Base-by-base conservation (phyloP, 1,140 invertebrate genomes). In the Schlechtendalia chinensis region DNA sequence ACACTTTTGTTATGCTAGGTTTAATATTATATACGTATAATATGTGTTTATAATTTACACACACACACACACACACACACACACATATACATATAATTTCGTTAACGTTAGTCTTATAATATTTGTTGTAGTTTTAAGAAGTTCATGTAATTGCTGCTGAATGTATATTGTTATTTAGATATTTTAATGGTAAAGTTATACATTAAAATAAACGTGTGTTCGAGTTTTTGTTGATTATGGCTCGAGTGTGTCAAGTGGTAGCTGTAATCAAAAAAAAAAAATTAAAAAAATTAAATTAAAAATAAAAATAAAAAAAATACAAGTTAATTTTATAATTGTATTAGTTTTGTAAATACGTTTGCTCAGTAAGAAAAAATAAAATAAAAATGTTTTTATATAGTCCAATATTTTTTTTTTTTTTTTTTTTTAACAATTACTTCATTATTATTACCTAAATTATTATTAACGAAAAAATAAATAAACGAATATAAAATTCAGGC, bases 271-370 rank as follows among this genome's bases (percentile, higher is more conserved):
- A 63, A 79, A n/a, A n/a, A n/a, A n/a, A n/a, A n/a, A n/a, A n/a
- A n/a, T n/a, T n/a, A n/a, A n/a, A n/a, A n/a, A n/a, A n/a, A n/a
- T n/a, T n/a, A n/a, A n/a, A n/a, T n/a, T n/a, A n/a, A n/a, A n/a
- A n/a, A n/a, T n/a, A n/a, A n/a, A n/a, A n/a, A n/a, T n/a, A n/a
- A n/a, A n/a, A n/a, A n/a, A n/a, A 63, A 79, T 27, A 8, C 32
- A 61, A 47, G 16, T 63, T 61, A 56, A 61, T 5, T 79, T 27
- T 24, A 24, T 79, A 50, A 22, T 29, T 16, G 29, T 79, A 77
- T n/a, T n/a, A 59, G 74, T 45, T 27, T 61, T 77, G 58, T 63
- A 79, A 79, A 63, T 79, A 47, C 16, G 75, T 63, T 79, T 79
- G 56, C 58, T 79, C 58, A 27, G 39, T 56, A 58, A 29, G 24